Conservation (phyloP, 2,113 vertebrate genomes). For the Hystrix cristata region DNA sequence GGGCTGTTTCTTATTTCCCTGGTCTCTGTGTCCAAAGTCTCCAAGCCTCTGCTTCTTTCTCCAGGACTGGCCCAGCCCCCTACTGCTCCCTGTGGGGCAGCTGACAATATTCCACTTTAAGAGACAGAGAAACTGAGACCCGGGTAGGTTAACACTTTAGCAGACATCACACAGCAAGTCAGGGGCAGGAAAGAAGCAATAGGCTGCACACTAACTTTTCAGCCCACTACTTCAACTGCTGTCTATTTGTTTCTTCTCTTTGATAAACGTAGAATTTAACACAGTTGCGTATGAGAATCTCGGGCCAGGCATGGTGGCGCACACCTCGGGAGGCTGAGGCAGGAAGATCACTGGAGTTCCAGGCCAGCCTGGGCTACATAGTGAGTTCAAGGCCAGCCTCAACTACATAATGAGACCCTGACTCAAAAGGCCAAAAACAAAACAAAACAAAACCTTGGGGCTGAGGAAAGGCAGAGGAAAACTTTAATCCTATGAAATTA, state of each 20-base stretch:
- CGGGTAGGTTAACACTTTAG: background rate
- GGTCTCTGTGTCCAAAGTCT: background rate
- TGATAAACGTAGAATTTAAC: background rate
- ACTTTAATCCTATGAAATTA: background rate
- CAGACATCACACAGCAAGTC: background rate
- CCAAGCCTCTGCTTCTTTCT: background rate
- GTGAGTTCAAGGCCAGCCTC: background rate
- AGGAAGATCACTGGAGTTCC: background rate
- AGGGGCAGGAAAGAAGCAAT: background rate
- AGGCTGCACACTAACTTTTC: background rate
- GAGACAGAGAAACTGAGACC: background rate
- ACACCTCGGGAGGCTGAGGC: background rate
- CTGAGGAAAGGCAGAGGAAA: background rate
- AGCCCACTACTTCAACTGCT: background rate
- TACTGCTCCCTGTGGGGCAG: fast-evolving
- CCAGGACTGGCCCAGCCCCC: fast-evolving
- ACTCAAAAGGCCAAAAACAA: background rate
- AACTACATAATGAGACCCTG: background rate
- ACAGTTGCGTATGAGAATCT: background rate
- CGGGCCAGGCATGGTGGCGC: background rate
- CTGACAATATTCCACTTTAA: background rate
- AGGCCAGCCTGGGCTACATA: background rate
- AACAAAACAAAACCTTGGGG: background rate
- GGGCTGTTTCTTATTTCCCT: fast-evolving
- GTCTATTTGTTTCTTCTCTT: background rate